phyloP scores from a whole-genome alignment of 2,888 invertebrate genomes.

The Apodemia hepburni region DNA sequence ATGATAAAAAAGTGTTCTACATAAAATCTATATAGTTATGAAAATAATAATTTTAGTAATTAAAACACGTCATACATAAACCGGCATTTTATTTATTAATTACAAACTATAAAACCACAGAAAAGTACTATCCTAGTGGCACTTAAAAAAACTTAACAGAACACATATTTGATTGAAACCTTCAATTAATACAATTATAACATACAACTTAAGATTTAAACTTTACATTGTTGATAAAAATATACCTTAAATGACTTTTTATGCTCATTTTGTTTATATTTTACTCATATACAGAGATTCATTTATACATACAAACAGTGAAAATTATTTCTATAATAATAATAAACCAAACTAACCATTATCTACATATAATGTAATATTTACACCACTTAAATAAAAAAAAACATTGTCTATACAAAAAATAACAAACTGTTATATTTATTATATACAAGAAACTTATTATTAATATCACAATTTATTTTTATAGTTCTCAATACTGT shows the following conservation, averaged over 20 bases:
- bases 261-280: not conserved
- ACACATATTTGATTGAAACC: not conserved
- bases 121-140: conserved; percentile 2
- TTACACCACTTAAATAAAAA: conserved; percentile 14
- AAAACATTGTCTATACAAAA: conserved; percentile 12
- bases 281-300: conserved; percentile 22
- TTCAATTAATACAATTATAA: not conserved
- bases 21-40: no score
- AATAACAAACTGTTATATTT: conserved; percentile 21
- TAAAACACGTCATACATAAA: conserved; percentile 1
- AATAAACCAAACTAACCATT: conserved; percentile 13
- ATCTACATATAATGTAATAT: conserved; percentile 16
- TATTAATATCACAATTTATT: conserved; percentile 63
- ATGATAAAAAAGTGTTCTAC: no score
- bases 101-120: conserved; percentile 10
- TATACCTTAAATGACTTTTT: not conserved
- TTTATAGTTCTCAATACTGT: not conserved
- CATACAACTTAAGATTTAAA: not conserved
- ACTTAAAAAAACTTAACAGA: not conserved
- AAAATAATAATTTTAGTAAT: not conserved
- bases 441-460: conserved; percentile 41
- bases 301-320: conserved; percentile 16
- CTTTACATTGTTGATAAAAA: not conserved
- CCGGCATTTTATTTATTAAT: conserved; percentile 6
- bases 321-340: not conserved